Evolutionary conservation across 2,797 vertebrate genomes (phyloP).

Genomic region (Melanogrammus aeglefinus): DNA sequence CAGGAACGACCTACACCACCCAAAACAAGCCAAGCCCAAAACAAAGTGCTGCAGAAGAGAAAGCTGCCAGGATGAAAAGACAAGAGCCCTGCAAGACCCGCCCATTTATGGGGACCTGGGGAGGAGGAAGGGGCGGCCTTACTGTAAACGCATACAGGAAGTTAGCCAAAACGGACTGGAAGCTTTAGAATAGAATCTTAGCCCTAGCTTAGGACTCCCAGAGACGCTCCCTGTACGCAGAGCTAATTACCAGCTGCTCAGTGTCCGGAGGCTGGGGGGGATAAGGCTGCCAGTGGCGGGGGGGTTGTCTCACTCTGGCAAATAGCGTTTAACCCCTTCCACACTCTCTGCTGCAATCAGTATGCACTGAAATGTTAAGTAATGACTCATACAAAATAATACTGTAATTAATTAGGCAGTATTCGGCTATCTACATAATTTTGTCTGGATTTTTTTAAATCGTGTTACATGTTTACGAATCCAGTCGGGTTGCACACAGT

Average conservation of each 20-base stretch:
- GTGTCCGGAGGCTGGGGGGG: slow-evolving; percentile 59
- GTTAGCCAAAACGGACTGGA: too few species aligned
- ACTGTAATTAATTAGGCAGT: background rate
- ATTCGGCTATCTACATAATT: background rate
- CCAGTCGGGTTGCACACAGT: background rate
- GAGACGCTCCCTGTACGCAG: slow-evolving; percentile 32
- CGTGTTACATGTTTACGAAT: background rate
- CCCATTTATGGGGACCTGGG: too few species aligned
- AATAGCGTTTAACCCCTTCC: slow-evolving; percentile 20
- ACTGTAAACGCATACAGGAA: too few species aligned
- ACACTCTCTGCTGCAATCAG: background rate
- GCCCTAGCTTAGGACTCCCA: slow-evolving; percentile 15
- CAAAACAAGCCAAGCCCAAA: too few species aligned
- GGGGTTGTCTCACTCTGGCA: slow-evolving; percentile 7
- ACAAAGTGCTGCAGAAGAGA: too few species aligned
- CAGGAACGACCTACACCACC: too few species aligned
- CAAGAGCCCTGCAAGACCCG: too few species aligned
- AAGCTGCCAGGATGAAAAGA: too few species aligned
- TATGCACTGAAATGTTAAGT: too few species aligned
- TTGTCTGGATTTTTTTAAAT: background rate
- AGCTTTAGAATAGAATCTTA: background rate
- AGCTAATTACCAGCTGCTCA: slow-evolving; percentile 58
- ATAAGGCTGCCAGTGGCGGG: slow-evolving; percentile 44
- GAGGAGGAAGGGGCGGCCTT: too few species aligned
- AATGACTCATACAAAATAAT: too few species aligned